Conservation (phyloP, 2,888 invertebrate species). For the Eupeodes luniger region DNA sequence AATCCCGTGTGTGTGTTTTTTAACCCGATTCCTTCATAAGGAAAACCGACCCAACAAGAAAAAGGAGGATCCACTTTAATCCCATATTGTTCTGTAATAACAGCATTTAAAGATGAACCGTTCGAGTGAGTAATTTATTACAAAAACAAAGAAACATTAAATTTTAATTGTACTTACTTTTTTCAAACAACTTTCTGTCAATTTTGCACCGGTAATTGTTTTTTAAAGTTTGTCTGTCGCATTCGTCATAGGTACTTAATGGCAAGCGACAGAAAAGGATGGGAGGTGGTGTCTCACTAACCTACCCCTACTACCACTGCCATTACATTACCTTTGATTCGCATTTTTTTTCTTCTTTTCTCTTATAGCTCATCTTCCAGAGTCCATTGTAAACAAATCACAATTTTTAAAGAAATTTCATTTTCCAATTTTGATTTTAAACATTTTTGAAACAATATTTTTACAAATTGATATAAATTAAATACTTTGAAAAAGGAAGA, state of each 20-base stretch:
- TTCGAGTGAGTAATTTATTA: conserved; percentile 64
- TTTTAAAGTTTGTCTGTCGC: conserved; percentile 73
- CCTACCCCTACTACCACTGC: conserved; percentile 19
- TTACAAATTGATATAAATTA: too few relatives aligned
- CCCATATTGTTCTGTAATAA: conserved; percentile 11
- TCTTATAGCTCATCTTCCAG: conserved; percentile 7
- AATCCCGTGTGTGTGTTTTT: neutral
- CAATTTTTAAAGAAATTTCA: conserved; percentile 3
- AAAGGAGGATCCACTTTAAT: neutral
- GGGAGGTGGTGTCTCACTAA: conserved; percentile 36
- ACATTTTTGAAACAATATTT: neutral
- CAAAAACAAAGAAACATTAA: neutral
- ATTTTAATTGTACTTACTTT: conserved; percentile 16
- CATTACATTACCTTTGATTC: neutral
- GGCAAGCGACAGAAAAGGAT: conserved; percentile 66
- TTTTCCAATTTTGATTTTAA: neutral
- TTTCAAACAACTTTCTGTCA: conserved; percentile 26
- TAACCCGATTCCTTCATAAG: conserved; percentile 21
- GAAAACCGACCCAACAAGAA: neutral
- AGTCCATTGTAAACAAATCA: conserved; percentile 43
- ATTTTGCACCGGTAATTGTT: conserved; percentile 68
- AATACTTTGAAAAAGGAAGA: too few relatives aligned
- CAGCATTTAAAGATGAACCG: conserved; percentile 62
- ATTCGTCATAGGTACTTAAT: conserved; percentile 23
- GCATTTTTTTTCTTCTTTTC: conserved; percentile 6